Evolutionary conservation across 2,888 invertebrate species (phyloP).

Genomic region (Neelides folsomi): DNA sequence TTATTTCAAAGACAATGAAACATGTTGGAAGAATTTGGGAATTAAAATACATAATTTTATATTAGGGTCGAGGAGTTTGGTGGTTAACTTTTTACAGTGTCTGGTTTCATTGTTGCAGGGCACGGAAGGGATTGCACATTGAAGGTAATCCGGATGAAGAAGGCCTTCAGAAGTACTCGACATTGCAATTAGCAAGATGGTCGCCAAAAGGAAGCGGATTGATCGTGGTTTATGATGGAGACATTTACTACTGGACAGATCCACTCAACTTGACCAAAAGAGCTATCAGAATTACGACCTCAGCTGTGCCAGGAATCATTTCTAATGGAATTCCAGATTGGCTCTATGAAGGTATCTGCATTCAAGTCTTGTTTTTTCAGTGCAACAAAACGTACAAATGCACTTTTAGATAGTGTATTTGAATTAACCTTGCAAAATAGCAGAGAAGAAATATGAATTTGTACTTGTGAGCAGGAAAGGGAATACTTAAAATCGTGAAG

Average conservation of each 20-base stretch:
- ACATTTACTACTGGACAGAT: slow-evolving; percentile 69
- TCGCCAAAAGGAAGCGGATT: slow-evolving; percentile 57
- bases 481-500: too few species aligned
- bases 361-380: too few species aligned
- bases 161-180: slow-evolving; percentile 5
- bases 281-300: slow-evolving; percentile 58
- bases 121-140: slow-evolving; percentile 17
- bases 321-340: slow-evolving; percentile 82
- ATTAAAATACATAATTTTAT: too few species aligned
- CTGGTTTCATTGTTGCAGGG: slow-evolving; percentile 13
- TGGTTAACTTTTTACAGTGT: neutral
- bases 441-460: too few species aligned
- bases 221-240: slow-evolving; percentile 66
- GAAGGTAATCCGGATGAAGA: slow-evolving; percentile 6
- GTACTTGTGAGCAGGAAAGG: too few species aligned
- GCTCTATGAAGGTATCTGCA: slow-evolving; percentile 65
- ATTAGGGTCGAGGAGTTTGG: too few species aligned
- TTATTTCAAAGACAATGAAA: too few species aligned
- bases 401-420: too few species aligned
- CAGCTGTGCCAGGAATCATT: slow-evolving; percentile 48
- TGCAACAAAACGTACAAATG: too few species aligned
- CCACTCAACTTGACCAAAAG: slow-evolving; percentile 47
- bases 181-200: slow-evolving; percentile 59
- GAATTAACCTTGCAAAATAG: too few species aligned
- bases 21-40: too few species aligned